Percentiles rank a stretch among this genome's conserved stretches.
These are phyloP conservation scores for Gymnorhina tibicen DNA, from an alignment of 2,113 vertebrate species.

Conservation along the genomic window DNA sequence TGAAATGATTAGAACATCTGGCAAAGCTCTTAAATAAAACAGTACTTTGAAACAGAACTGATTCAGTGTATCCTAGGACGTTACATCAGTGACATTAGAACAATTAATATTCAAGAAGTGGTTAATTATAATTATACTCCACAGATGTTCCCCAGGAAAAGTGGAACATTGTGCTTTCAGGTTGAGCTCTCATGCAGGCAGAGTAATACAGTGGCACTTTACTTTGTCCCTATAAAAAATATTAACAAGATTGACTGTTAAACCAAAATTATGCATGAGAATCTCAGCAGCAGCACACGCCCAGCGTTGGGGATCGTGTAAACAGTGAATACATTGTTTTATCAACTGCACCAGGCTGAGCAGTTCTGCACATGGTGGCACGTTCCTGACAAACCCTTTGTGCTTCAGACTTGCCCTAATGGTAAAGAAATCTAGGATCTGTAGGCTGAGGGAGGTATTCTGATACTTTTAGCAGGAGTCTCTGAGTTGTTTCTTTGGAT, in stretches of 20 bases:
- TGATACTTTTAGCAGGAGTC: background rate
- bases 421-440: background rate
- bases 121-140: constrained; percentile 62
- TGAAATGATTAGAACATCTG: constrained; percentile 68
- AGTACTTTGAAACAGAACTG: constrained; percentile 52
- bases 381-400: background rate
- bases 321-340: background rate
- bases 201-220: background rate
- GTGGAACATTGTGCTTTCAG: constrained; percentile 19
- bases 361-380: background rate
- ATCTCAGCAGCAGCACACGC: background rate
- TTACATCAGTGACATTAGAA: constrained; percentile 57
- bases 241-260: background rate
- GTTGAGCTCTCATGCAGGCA: constrained; percentile 41
- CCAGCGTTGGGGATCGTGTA: background rate
- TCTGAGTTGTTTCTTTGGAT: background rate
- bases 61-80: constrained; percentile 49
- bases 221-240: background rate
- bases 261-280: background rate
- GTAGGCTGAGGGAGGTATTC: background rate
- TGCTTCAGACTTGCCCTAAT: background rate
- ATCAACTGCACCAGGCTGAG: background rate
- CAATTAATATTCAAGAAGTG: constrained; percentile 67
- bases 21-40: constrained; percentile 60
- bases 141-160: constrained; percentile 52